Percentiles rank a stretch among this genome's conserved stretches.
phyloP scores from a whole-genome alignment of 2,797 vertebrate species.

The Sitta carolinensis region DNA sequence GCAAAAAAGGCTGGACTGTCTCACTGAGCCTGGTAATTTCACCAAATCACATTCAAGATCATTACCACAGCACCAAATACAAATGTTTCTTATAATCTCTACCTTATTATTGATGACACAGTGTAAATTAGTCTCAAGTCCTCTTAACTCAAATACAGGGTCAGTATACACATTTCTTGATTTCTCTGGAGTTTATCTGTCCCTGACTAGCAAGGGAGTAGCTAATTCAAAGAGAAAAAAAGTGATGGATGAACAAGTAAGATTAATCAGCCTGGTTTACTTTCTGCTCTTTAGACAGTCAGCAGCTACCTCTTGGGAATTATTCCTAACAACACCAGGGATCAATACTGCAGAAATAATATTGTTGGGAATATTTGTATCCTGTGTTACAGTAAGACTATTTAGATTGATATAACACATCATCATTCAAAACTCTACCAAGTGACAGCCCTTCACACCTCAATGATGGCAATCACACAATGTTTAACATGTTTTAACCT shows the following conservation, averaged over 20 bases:
- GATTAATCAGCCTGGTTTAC: neutral
- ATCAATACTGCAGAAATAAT: neutral
- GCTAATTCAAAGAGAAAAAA: neutral
- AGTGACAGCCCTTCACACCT: neutral
- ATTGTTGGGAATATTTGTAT: neutral
- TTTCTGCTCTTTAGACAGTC: neutral
- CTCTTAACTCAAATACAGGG: neutral
- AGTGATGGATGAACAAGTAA: neutral
- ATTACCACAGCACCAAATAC: neutral
- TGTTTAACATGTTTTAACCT: conserved; percentile 1
- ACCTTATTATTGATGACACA: neutral
- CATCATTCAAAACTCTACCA: neutral
- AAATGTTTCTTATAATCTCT: neutral
- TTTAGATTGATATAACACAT: neutral
- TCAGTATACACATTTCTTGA: neutral
- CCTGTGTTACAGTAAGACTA: neutral
- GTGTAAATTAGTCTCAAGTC: neutral
- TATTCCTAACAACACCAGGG: neutral
- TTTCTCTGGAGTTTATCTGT: neutral
- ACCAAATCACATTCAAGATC: neutral
- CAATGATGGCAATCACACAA: neutral
- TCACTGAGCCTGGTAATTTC: neutral
- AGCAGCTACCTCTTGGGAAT: neutral
- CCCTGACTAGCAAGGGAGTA: neutral
- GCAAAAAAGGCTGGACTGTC: neutral